Evolutionary conservation across 2,113 vertebrate genomes (phyloP), one percentile per base, ranked within the genome.

Genomic region (Egretta garzetta): DNA sequence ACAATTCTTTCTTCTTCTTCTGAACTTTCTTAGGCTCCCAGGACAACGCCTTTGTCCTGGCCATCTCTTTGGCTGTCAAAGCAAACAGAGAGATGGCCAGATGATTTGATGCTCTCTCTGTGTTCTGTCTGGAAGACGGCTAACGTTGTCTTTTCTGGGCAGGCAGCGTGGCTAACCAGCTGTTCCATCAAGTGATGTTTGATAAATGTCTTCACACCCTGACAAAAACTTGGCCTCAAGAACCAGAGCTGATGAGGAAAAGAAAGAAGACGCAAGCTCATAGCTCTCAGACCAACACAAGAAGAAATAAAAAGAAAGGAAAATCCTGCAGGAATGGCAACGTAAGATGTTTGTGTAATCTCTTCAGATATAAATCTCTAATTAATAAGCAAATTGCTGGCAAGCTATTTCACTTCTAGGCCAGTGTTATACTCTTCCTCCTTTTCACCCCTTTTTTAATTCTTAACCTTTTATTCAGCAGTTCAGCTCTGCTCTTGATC

Each of bases 131-230:
- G 86, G 23, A 64, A 86, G 30, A 22, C 52, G 21, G 49, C 22
- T 97, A 68, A 95, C 13, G 32, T 68, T 70, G 68, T 67, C 56
- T 95, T 86, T 71, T 81, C 52, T 93, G 55, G 80, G 56, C 93
- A 99, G 99, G 99, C 39, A 99, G 99, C 87, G 87, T 99, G 20
- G 98, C 97, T 86, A 99, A 99, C 97, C 98, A 98, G 90, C 92
- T 99, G 58, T 99, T 99, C 93, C 99, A 99, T 72, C 98, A 99
- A 23, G 98, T 99, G 90, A 98, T 99, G 91, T 98, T 99, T 97
- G 99, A 99, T 80, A 99, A 98, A 9, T 99, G 99, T 49, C 90
- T 98, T 94, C 98, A 98, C 79, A 89, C 98, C 56, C 92, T 98
- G n/a, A 98, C 96, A 71, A 99, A 99, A 82, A 98, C 98, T 95